A percentile compares a stretch with the other conserved stretches of the same genome.
phyloP scores from a whole-genome alignment of 1,140 invertebrate species.

The Cherax quadricarinatus region DNA sequence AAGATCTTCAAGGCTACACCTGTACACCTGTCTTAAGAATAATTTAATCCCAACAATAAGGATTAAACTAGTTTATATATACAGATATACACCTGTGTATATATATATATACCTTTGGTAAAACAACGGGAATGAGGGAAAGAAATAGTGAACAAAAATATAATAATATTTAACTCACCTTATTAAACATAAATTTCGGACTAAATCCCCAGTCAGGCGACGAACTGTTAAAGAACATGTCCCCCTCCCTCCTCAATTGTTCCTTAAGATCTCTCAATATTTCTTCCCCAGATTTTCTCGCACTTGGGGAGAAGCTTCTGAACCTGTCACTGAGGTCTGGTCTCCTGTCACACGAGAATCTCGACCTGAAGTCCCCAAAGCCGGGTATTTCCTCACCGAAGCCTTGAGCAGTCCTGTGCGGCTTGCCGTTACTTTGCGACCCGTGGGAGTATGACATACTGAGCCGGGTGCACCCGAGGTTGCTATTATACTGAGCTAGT shows the following conservation, averaged over 20 bases:
- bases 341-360: not conserved
- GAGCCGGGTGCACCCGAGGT: conserved; percentile 14
- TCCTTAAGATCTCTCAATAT: conserved; percentile 50
- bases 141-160: not conserved
- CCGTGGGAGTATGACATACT: conserved; percentile 48
- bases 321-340: conserved; percentile 17
- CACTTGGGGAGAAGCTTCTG: conserved; percentile 49
- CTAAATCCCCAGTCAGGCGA: conserved; percentile 46
- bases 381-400: not conserved
- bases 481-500: conserved; percentile 11
- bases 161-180: conserved; percentile 17
- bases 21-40: too few species aligned
- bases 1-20: too few species aligned
- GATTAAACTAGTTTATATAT: too few species aligned
- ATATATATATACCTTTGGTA: too few species aligned
- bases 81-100: too few species aligned
- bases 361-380: conserved; percentile 20
- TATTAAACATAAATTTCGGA: conserved; percentile 42
- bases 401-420: not conserved
- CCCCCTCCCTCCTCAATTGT: conserved; percentile 42
- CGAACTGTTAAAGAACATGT: conserved; percentile 49
- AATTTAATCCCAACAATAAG: too few species aligned
- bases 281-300: conserved; percentile 47
- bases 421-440: not conserved
- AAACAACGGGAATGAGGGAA: not conserved